These are phyloP conservation scores for Salticus scenicus DNA, from an alignment of 2,888 invertebrate species.

Conservation along the genomic window DNA sequence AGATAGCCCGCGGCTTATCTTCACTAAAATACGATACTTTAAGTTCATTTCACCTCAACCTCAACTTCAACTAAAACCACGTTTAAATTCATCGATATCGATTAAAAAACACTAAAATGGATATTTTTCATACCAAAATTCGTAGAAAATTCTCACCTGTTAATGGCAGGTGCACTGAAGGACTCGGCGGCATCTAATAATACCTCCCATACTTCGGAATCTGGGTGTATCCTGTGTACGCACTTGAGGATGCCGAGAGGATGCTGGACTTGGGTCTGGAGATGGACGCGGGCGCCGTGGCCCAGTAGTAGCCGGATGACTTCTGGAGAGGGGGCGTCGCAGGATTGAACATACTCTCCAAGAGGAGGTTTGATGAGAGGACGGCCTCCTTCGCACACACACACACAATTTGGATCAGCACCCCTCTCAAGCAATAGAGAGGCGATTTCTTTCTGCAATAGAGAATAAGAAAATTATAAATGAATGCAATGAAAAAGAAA, in stretches of 20 bases:
- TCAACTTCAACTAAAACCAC: too few species aligned
- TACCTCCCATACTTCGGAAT: conserved; percentile 79
- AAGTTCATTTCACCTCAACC: too few species aligned
- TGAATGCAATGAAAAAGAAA: too few species aligned
- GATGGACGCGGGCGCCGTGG: conserved; percentile 81
- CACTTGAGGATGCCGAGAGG: conserved; percentile 89
- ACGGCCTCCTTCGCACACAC: conserved; percentile 83
- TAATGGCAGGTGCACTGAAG: conserved; percentile 87
- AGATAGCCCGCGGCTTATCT: too few species aligned
- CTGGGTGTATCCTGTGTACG: conserved; percentile 80
- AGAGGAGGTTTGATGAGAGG: conserved; percentile 85
- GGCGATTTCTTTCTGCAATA: conserved; percentile 73
- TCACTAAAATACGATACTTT: too few species aligned
- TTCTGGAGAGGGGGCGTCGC: conserved; percentile 81
- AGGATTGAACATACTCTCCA: conserved; percentile 86
- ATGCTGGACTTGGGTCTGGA: conserved; percentile 84
- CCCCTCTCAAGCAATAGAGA: conserved; percentile 76
- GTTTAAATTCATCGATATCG: too few species aligned
- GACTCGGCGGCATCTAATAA: conserved; percentile 85
- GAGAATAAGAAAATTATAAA: too few species aligned
- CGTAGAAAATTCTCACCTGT: conserved; percentile 78
- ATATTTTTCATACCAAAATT: too few species aligned
- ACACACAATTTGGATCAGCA: conserved; percentile 80
- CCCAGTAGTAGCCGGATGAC: conserved; percentile 83
- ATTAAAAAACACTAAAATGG: too few species aligned